Conservation (phyloP, 2,888 invertebrate species). For the Ctena decussata region DNA sequence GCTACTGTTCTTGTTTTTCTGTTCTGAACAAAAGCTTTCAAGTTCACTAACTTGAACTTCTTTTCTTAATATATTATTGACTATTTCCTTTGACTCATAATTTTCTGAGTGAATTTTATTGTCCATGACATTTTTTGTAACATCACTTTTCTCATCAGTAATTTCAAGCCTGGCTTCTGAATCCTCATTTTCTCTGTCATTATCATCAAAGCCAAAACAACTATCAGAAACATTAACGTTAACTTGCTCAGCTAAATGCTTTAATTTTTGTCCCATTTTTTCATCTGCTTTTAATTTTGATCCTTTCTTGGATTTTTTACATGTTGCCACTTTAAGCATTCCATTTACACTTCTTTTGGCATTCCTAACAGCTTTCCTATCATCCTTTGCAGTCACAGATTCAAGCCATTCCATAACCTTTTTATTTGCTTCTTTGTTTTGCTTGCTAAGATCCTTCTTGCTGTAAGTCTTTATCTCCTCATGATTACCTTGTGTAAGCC, state of each 20-base stretch:
- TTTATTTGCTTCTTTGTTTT: slow-evolving; percentile 33
- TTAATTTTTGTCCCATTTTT: slow-evolving; percentile 48
- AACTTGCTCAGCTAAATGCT: slow-evolving; percentile 29
- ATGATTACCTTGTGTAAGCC: background rate
- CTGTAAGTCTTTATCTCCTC: slow-evolving; percentile 47
- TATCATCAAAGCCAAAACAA: slow-evolving; percentile 37
- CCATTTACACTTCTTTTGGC: background rate
- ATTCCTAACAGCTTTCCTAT: background rate
- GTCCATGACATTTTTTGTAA: background rate
- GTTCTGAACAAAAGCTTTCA: too few relatives aligned
- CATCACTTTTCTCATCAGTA: background rate
- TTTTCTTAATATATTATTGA: too few relatives aligned
- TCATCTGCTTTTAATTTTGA: slow-evolving; percentile 11
- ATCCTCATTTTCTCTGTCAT: background rate
- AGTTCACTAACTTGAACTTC: too few relatives aligned
- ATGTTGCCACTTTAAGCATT: background rate
- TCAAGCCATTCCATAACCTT: slow-evolving; percentile 61
- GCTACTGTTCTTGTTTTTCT: too few relatives aligned
- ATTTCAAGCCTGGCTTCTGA: background rate
- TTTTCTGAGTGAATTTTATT: too few relatives aligned
- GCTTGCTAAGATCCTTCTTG: slow-evolving; percentile 29
- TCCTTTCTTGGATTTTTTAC: background rate
- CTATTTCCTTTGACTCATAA: too few relatives aligned
- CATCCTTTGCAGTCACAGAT: slow-evolving; percentile 11
- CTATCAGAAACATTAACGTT: background rate